Evolutionary conservation across 2,797 vertebrate species (phyloP).

Genomic region (Otolemur crassicaudatus): DNA sequence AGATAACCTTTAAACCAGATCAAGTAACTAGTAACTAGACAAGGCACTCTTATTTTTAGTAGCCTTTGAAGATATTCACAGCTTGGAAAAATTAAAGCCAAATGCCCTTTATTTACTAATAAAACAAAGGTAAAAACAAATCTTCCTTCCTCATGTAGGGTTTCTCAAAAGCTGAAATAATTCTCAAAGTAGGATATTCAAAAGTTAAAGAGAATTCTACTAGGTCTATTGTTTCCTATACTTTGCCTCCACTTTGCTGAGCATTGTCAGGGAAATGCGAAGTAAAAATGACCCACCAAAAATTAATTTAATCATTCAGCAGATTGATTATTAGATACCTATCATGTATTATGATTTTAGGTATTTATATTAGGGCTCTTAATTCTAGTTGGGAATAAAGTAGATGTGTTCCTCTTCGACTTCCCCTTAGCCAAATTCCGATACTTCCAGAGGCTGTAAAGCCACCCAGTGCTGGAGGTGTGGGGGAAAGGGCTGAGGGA

Average conservation of each 20-base stretch:
- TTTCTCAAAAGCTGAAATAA: constrained; percentile 30
- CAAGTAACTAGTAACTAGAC: too few relatives aligned
- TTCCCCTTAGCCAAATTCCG: not conserved
- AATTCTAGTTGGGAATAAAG: not conserved
- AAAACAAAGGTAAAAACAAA: not conserved
- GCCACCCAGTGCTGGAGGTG: not conserved
- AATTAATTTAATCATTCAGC: not conserved
- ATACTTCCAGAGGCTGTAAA: not conserved
- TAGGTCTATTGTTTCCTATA: not conserved
- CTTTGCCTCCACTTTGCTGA: not conserved
- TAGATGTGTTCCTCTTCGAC: not conserved
- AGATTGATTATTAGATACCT: not conserved
- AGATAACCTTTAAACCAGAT: not conserved
- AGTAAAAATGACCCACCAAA: not conserved
- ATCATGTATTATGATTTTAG: not conserved
- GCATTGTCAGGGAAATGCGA: not conserved
- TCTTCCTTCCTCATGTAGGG: not conserved
- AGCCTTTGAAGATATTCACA: not conserved
- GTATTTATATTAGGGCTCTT: not conserved
- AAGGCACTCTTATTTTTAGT: not conserved
- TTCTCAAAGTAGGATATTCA: not conserved
- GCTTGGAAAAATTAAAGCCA: not conserved
- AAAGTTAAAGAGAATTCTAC: not conserved
- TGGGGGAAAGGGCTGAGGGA: not conserved
- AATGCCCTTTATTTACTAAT: not conserved